Evolutionary conservation across 2,113 vertebrate genomes (phyloP), one percentile per base, ranked within the genome.

Genomic region (Carollia perspicillata): DNA sequence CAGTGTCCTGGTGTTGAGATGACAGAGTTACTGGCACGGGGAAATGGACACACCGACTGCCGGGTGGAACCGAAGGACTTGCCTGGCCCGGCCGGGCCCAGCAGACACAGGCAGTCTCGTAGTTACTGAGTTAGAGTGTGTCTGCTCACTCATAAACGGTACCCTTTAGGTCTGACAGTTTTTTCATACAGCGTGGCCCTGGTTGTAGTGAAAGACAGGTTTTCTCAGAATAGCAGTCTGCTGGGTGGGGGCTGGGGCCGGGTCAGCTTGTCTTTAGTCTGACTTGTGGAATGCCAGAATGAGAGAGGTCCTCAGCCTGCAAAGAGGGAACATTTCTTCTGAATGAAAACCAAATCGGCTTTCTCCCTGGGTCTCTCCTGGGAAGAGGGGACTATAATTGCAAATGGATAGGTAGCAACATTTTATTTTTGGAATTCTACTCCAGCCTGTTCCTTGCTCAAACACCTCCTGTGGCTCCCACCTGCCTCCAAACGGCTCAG

Each of bases 71-170:
- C 23, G 72, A 16, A 81, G 60, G 53, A 35, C 68, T 9, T 20
- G 8, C 30, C 30, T 20, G 20, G 23, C 2, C 0, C 35, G 66
- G 44, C 0, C 35, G 66, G 44, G 18, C 78, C 16, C 8, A 3
- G 72, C 37, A 37, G 20, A 40, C 11, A 2, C 12, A 9, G 20
- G 77, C 10, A n/a, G 13, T n/a, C 79, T 71, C 3, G 0, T 26
- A 16, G 60, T 71, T 35, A 40, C 79, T 35, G 66, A 14, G 81
- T 65, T 44, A 2, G 20, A 4, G 8, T 6, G 16, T 55, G 65
- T 60, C 51, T 2, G 9, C 87, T 28, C 26, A 30, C 42, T 84
- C 49, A 18, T 37, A 51, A 42, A 30, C 14, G 28, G 60, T 49
- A 30, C 74, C 40, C 16, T 79, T 37, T 37, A 42, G 22, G 33